phyloP scores from a whole-genome alignment of 2,888 invertebrate genomes.

The Scaptomyza polygonia region DNA sequence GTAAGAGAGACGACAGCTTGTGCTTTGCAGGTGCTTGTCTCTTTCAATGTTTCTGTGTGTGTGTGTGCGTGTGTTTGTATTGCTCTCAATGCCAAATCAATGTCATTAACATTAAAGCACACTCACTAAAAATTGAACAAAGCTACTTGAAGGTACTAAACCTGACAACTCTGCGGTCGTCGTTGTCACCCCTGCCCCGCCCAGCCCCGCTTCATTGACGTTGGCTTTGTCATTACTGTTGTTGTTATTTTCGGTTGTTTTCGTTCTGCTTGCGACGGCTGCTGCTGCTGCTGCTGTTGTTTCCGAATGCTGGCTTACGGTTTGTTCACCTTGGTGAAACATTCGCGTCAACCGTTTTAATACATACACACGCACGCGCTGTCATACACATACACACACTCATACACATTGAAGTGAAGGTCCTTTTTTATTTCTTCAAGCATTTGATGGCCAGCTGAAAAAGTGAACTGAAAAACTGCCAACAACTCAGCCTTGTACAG shows the following conservation, averaged over 20 bases:
- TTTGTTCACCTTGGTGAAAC: constrained; percentile 74
- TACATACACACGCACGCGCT: constrained; percentile 50
- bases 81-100: constrained; percentile 75
- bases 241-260: constrained; percentile 26
- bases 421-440: constrained; percentile 54
- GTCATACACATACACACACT: constrained; percentile 33
- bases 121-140: constrained; percentile 79
- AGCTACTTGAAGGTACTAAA: constrained; percentile 69
- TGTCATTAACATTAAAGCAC: constrained; percentile 78
- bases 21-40: constrained; percentile 38
- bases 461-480: constrained; percentile 30
- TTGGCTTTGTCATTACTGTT: constrained; percentile 21
- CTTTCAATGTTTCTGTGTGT: constrained; percentile 23
- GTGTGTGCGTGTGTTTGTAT: constrained; percentile 32
- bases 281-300: constrained; percentile 29
- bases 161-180: constrained; percentile 46
- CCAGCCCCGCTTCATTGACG: constrained; percentile 44
- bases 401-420: constrained; percentile 58
- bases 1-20: constrained; percentile 37
- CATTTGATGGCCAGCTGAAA: constrained; percentile 62
- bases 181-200: constrained; percentile 14
- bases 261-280: constrained; percentile 4
- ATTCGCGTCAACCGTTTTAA: constrained; percentile 70
- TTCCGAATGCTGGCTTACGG: constrained; percentile 63
- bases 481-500: constrained; percentile 61